phyloP scores from a whole-genome alignment of 2,888 invertebrate species.

The Kryphioiulus occultus region DNA sequence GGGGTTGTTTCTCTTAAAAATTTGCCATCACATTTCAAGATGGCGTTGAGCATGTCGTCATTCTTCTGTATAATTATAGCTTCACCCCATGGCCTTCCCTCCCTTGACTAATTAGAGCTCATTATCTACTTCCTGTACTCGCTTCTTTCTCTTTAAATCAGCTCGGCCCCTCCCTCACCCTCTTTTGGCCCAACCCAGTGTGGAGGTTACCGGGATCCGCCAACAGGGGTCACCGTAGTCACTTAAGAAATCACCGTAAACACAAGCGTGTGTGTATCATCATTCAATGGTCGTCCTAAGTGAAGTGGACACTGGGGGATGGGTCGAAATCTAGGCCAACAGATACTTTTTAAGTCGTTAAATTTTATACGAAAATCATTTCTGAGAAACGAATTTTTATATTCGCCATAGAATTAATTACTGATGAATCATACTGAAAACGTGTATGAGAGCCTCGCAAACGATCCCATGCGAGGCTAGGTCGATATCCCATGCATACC shows the following conservation, averaged over 20 bases:
- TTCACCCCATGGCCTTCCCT: constrained; percentile 45
- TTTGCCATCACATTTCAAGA: constrained; percentile 46
- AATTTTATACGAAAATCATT: neutral
- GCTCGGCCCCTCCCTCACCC: neutral
- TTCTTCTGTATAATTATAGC: constrained; percentile 46
- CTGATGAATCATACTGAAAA: too few species aligned
- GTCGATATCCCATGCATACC: too few species aligned
- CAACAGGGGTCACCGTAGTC: constrained; percentile 11
- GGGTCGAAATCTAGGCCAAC: neutral
- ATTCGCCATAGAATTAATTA: too few species aligned
- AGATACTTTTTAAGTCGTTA: neutral
- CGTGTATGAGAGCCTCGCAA: too few species aligned
- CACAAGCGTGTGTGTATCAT: neutral
- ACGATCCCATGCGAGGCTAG: too few species aligned
- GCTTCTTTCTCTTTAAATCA: constrained; percentile 45
- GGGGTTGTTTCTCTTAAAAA: neutral
- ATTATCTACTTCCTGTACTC: constrained; percentile 51
- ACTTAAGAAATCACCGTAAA: neutral
- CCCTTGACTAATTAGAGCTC: constrained; percentile 51
- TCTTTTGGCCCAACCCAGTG: neutral
- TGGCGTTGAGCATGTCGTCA: constrained; percentile 47
- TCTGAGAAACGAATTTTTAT: neutral
- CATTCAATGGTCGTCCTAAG: neutral
- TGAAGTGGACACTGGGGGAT: constrained; percentile 16
- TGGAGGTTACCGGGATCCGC: constrained; percentile 16